These are phyloP conservation scores for Lepus oiostolus DNA, from an alignment of 2,797 vertebrate genomes.

Conservation along the genomic window DNA sequence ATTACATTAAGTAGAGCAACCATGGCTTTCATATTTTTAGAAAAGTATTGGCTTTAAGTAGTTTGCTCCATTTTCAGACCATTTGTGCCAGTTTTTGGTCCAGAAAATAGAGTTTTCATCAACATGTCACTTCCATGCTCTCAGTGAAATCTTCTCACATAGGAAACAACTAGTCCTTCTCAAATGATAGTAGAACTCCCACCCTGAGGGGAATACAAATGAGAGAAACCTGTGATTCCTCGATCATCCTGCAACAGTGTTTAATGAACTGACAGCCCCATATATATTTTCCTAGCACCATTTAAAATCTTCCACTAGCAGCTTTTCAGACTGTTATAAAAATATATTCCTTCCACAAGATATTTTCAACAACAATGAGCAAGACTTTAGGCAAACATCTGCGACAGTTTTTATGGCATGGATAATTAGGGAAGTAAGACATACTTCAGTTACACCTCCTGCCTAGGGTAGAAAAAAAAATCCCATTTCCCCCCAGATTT, in stretches of 20 bases:
- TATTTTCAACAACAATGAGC: constrained; percentile 12
- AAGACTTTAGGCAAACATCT: constrained; percentile 35
- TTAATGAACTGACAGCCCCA: background rate
- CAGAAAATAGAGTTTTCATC: constrained; percentile 41
- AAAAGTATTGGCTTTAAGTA: background rate
- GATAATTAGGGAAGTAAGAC: background rate
- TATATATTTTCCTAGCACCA: background rate
- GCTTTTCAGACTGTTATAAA: constrained; percentile 25
- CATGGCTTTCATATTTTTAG: background rate
- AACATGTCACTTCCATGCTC: background rate
- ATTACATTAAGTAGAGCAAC: background rate
- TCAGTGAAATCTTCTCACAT: background rate
- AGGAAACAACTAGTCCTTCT: background rate
- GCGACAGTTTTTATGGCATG: constrained; percentile 2
- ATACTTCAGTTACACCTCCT: background rate
- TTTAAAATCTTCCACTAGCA: constrained; percentile 45
- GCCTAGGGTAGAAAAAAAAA: background rate
- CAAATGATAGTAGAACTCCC: background rate
- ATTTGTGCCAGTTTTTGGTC: constrained; percentile 13
- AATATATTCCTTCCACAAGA: background rate
- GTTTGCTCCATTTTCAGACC: constrained; percentile 15
- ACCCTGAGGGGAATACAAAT: background rate
- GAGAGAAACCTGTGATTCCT: background rate
- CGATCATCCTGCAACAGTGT: background rate
- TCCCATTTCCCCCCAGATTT: background rate